Evolutionary conservation across 35 echinoderm and acorn worm species (phyloP), one percentile per base, ranked within the genome.

Genomic region (Chiridota heheva): DNA sequence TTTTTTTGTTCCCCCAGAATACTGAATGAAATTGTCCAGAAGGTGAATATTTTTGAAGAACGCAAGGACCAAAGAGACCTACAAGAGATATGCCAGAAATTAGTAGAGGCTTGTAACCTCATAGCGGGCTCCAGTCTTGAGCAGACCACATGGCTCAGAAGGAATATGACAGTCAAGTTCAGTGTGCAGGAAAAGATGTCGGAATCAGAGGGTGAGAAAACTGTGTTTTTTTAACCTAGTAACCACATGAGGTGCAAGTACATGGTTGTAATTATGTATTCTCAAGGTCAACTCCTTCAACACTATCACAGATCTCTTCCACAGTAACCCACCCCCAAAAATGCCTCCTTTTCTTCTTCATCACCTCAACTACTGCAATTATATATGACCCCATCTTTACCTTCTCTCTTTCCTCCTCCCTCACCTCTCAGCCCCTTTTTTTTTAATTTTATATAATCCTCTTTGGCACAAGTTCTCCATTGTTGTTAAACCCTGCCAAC

Each of bases 51-150:
- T 3, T 97, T 97, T 78, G 88, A 81, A 2, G 94, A 97, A 43
- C 77, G 94, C 0, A 97, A 97, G 75, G 84, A 91, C 42, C 84
- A 88, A 39, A 58, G 73, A 42, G 88, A 91, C 22, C 60, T 91
- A 0, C 94, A 97, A 63, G 94, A 97, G 56, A 88, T 97, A 1
- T 82, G 83, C 27, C 88, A 91, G 60, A 86, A 86, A 39, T 85
- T 88, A 3, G 62, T 97, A 7, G 94, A 97, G 63, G 88, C 88
- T 33, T 87, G 83, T 51, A 91, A 97, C 57, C 59, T 80, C 70
- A 97, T 97, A 15, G 94, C 94, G 29, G 94, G 94, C 4, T 97
- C 94, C 30, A 91, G 88, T 18, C 84, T 97, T 51, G 94, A 91
- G 76, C 94, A 91, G 67, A 91, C 94, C 32, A 97, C 88, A 13